phyloP scores from a whole-genome alignment of 2,113 vertebrate species.

The Casuarius casuarius region DNA sequence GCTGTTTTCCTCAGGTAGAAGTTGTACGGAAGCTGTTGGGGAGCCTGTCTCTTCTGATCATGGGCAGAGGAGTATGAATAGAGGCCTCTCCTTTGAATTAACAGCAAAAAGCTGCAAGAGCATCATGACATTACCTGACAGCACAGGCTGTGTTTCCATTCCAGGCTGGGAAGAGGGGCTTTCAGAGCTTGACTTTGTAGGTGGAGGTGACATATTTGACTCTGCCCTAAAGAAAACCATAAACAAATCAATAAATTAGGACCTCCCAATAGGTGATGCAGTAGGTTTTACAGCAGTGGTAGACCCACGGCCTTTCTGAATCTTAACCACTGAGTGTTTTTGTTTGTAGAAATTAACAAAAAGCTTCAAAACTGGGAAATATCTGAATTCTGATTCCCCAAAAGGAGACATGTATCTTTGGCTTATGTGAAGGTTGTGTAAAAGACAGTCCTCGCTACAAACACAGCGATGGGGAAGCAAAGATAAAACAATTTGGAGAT shows the following conservation, averaged over 20 bases:
- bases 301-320: not conserved
- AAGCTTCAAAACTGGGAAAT: not conserved
- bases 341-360: not conserved
- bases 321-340: not conserved
- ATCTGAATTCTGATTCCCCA: not conserved
- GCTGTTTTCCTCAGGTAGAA: not conserved
- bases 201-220: not conserved
- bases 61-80: not conserved
- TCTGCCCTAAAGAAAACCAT: constrained; percentile 24
- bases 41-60: not conserved
- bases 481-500: not conserved
- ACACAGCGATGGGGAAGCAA: not conserved
- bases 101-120: not conserved
- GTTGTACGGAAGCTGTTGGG: not conserved
- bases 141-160: not conserved
- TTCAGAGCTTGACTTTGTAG: not conserved
- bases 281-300: not conserved
- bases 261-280: not conserved
- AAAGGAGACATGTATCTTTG: not conserved
- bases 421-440: not conserved
- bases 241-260: not conserved
- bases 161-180: not conserved
- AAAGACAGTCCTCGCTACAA: not conserved
- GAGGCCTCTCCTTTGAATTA: not conserved
- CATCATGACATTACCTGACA: constrained; percentile 31